Conservation (phyloP, 1,140 invertebrate genomes). For the Magallana gigas region DNA sequence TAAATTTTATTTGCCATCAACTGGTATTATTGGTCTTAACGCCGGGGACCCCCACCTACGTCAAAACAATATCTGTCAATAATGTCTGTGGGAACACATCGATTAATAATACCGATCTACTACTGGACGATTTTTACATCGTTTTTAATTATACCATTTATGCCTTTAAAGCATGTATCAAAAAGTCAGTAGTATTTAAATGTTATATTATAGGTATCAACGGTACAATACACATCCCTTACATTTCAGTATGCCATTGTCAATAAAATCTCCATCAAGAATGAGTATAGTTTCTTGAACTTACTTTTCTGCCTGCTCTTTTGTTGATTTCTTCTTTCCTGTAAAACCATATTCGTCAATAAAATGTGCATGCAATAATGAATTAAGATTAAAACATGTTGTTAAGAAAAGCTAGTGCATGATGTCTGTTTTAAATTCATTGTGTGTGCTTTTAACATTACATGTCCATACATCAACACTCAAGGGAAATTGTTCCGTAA, state of each 20-base stretch:
- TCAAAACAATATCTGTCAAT: neutral
- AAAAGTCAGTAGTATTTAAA: too few species aligned
- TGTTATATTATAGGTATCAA: too few species aligned
- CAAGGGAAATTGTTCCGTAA: neutral
- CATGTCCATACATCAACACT: neutral
- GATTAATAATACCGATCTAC: too few species aligned
- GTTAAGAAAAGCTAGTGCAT: neutral
- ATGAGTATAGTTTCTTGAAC: neutral
- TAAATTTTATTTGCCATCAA: constrained; percentile 11
- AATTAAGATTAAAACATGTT: neutral
- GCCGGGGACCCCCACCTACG: neutral
- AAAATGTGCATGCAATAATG: too few species aligned
- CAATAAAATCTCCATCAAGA: too few species aligned
- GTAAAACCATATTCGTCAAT: neutral
- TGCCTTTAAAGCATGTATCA: too few species aligned
- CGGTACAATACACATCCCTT: too few species aligned
- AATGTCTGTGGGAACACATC: too few species aligned
- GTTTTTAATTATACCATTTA: too few species aligned
- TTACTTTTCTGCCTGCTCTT: neutral
- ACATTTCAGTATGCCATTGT: too few species aligned
- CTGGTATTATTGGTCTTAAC: neutral
- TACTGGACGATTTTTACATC: too few species aligned
- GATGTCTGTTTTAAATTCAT: neutral
- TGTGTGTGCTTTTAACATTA: neutral
- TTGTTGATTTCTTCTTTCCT: constrained; percentile 29